These are phyloP conservation scores for Dyspetes luteomarginatus DNA, from an alignment of 2,888 invertebrate genomes.

Conservation along the genomic window DNA sequence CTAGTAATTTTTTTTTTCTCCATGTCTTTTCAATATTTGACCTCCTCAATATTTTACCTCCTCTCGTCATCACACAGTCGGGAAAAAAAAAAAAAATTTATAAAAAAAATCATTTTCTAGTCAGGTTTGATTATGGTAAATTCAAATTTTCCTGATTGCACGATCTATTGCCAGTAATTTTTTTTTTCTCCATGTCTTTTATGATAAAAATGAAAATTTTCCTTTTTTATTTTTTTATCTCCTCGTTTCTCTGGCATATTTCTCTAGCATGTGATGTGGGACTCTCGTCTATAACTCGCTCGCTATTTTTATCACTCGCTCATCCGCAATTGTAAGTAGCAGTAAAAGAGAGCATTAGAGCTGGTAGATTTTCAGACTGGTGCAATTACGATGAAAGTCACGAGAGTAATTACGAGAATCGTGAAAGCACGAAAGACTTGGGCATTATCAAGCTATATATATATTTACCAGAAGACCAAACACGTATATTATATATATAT, in stretches of 20 bases:
- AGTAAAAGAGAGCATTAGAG: conserved; percentile 55
- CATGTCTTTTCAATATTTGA: no score
- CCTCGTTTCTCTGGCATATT: conserved; percentile 31
- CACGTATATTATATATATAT: not conserved
- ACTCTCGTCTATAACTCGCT: conserved; percentile 17
- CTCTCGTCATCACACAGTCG: no score
- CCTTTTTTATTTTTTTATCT: no score
- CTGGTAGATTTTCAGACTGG: conserved; percentile 62
- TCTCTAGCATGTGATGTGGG: conserved; percentile 23
- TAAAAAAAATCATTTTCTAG: not conserved
- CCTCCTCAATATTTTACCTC: no score
- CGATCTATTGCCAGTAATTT: not conserved
- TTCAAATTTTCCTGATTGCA: not conserved
- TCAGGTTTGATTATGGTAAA: not conserved
- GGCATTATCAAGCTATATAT: conserved; percentile 52
- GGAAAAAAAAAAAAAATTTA: no score
- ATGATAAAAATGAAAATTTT: conserved; percentile 36
- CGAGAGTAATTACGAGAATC: conserved; percentile 70
- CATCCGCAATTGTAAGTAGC: conserved; percentile 65
- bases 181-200: not conserved
- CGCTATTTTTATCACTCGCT: conserved; percentile 55
- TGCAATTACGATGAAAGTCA: conserved; percentile 74
- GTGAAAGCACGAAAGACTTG: conserved; percentile 72
- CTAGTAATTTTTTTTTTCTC: no score
- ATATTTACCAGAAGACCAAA: no score